Percentiles rank a stretch among this genome's conserved stretches.
Evolutionary conservation across 2,888 invertebrate genomes (phyloP).

Genomic region (Tanytarsus gracilentus): DNA sequence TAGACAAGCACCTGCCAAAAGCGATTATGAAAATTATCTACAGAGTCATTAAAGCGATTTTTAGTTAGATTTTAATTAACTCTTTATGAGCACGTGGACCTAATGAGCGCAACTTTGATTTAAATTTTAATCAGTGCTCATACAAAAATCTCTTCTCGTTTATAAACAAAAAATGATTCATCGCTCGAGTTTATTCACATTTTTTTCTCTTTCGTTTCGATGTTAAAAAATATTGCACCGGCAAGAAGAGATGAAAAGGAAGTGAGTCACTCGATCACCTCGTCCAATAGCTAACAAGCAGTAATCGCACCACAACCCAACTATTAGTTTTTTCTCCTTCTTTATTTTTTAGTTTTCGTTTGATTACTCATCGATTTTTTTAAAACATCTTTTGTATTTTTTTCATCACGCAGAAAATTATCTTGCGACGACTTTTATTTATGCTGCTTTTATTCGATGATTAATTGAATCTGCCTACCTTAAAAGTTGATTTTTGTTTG

Average conservation of each 20-base stretch:
- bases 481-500: neutral
- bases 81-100: too few relatives aligned
- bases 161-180: neutral
- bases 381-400: neutral
- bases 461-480: neutral
- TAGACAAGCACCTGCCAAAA: too few relatives aligned
- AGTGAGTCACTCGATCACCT: constrained; percentile 6
- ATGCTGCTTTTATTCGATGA: too few relatives aligned
- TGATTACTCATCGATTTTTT: constrained; percentile 23
- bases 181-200: neutral
- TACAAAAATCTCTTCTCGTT: too few relatives aligned
- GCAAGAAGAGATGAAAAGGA: neutral
- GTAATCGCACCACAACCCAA: neutral
- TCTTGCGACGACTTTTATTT: neutral
- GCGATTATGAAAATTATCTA: too few relatives aligned
- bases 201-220: neutral
- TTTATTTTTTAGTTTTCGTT: constrained; percentile 21
- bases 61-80: too few relatives aligned
- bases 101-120: too few relatives aligned
- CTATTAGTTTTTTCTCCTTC: neutral
- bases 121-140: too few relatives aligned
- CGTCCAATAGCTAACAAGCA: too few relatives aligned
- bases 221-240: neutral
- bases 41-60: too few relatives aligned
- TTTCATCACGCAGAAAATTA: neutral